Evolutionary conservation across 2,113 vertebrate species (phyloP), one percentile per base, ranked within the genome.

Genomic region (Agapornis roseicollis): DNA sequence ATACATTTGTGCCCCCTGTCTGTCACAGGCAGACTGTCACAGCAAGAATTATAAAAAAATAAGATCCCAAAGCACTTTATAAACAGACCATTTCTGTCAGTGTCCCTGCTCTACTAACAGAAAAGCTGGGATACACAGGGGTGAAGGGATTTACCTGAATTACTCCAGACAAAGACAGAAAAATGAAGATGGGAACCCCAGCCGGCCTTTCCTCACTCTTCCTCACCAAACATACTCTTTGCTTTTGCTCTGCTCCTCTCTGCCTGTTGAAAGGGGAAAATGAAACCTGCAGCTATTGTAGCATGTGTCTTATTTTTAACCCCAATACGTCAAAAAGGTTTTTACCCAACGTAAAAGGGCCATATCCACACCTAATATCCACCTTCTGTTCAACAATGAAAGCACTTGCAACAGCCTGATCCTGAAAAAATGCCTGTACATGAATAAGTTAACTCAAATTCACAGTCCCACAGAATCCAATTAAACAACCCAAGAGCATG

Each of bases 391-490:
- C 61, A 4, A 7, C 79, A 20, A 0, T 0, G 18, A 18, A 24
- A 50, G 52, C 2, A 4, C 46, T 24, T 17, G 11, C 60, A 29
- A 13, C 73, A 60, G 76, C 72, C 64, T 11, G 17, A 22, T 46
- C 42, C 78, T 60, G 53, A 42, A 55, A 31, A 50, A 52, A 35
- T 4, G 20, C 11, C 66, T 66, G 11, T 35, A 37, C 82, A 27
- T 29, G 65, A 76, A 2, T 61, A 35, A 42, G 33, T 58, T 68
- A 13, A 56, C 85, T 90, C 29, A 7, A 68, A 91, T 65, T 55
- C 85, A 33, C 28, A 41, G 92, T 84, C 92, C 92, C 92, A 87
- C 61, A 58, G 90, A 93, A 94, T 93, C 85, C 83, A 95, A 84
- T 95, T 94, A 94, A 85, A 80, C 80, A 89, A 64, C 6, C 24